Base-by-base conservation (phyloP, 2,888 invertebrate species). In the Eristalis arbustorum region DNA sequence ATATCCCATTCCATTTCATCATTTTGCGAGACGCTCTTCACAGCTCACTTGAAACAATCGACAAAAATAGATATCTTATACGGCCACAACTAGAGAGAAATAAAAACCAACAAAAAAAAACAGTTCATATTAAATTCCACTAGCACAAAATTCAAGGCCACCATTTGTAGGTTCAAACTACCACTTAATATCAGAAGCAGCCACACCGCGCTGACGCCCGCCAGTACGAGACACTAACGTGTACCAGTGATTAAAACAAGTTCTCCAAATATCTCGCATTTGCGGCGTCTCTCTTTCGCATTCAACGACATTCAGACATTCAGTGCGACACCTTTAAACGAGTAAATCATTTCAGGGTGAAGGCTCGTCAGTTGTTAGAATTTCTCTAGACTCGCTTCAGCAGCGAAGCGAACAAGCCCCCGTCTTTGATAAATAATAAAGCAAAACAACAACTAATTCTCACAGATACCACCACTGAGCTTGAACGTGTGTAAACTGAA, bases 311-410 rank as follows among this genome's bases (percentile, higher is more conserved):
- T 1, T 10, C n/a, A 14, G 42, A 18, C 40, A 37, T 1, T 10
- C n/a, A 14, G n/a, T n/a, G 49, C 8, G 18, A 49, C 49, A 18
- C 18, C 18, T 25, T 8, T 49, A 3, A 10, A 56, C 13, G 18
- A 40, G 23, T 3, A 18, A 67, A 23, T 49, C 49, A 31, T 34
- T 22, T 57, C 22, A 6, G 18, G 18, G 49, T 18, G 57, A 68
- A 57, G 68, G 68, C 68, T 68, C 68, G 68, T 57, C 68, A 56
- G 68, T 57, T 31, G 56, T 57, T 18, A 3, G 4, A 28, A 25
- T 49, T 11, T 18, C 4, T 56, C 8, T 66, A 14, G 56, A 67
- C 22, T 67, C 31, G 31, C 67, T 49, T n/a, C 22, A 18, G 56
- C 18, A 23, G 66, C 3, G 25, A 42, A 10, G 22, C 56, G 34